A percentile compares a stretch with the other conserved stretches of the same genome.
phyloP scores from a whole-genome alignment of 2,888 invertebrate genomes.

The Eudemis profundana region DNA sequence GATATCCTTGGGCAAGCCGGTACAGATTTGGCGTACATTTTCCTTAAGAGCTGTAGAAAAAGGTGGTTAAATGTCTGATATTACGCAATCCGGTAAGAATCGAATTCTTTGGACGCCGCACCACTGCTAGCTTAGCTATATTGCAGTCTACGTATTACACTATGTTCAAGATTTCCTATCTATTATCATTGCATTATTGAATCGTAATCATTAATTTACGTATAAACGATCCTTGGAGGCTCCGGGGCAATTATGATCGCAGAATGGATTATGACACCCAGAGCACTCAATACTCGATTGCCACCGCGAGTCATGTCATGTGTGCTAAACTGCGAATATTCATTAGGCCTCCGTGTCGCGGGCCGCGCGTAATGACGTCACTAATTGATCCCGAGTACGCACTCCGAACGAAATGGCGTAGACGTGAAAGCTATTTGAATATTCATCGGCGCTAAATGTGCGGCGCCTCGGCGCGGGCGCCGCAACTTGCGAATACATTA shows the following conservation, averaged over 20 bases:
- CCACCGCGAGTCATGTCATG: slow-evolving; percentile 8
- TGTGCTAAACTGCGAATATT: slow-evolving; percentile 52
- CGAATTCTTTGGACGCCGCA: too few species aligned
- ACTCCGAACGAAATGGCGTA: slow-evolving; percentile 59
- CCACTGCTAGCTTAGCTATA: too few species aligned
- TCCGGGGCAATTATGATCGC: not conserved
- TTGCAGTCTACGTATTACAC: too few species aligned
- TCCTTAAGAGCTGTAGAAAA: too few species aligned
- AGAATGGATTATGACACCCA: slow-evolving; percentile 10
- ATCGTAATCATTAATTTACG: too few species aligned
- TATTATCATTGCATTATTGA: too few species aligned
- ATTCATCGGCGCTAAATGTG: slow-evolving; percentile 61
- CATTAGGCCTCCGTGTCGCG: slow-evolving; percentile 50
- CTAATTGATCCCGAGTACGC: slow-evolving; percentile 66
- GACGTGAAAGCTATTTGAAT: slow-evolving; percentile 61
- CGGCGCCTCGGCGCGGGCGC: slow-evolving; percentile 40
- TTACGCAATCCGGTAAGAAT: too few species aligned
- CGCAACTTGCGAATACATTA: slow-evolving; percentile 14
- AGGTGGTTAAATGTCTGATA: too few species aligned
- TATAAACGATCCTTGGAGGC: not conserved
- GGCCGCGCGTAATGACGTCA: slow-evolving; percentile 53
- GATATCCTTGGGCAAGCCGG: too few species aligned
- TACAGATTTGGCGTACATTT: too few species aligned
- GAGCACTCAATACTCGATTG: not conserved
- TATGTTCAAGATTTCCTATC: too few species aligned